Percentiles rank a stretch among this genome's conserved stretches.
phyloP scores from a whole-genome alignment of 1,140 invertebrate species.

The Stegodyphus mimosarum region DNA sequence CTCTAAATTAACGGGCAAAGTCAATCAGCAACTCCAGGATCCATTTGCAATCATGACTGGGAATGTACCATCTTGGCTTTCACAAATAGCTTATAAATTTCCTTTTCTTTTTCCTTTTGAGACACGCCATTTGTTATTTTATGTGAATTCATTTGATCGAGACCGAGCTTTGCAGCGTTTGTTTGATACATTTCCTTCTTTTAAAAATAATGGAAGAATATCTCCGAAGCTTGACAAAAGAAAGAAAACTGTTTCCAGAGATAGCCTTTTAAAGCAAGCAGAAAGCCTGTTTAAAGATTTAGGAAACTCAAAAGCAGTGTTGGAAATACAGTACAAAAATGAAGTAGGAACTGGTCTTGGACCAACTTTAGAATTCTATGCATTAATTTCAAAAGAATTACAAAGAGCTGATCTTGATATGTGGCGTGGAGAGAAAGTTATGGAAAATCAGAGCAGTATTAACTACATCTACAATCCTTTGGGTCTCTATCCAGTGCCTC shows the following conservation, averaged over 20 bases:
- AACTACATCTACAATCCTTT: constrained; percentile 76
- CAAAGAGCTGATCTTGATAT: constrained; percentile 92
- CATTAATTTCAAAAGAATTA: constrained; percentile 93
- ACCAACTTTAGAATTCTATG: constrained; percentile 98
- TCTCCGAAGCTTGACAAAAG: constrained; percentile 91
- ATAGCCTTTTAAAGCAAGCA: constrained; percentile 94
- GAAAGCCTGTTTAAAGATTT: constrained; percentile 95
- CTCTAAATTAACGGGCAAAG: constrained; percentile 91
- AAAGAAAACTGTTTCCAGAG: constrained; percentile 86
- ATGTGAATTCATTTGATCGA: constrained; percentile 95
- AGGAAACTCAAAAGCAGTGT: constrained; percentile 88
- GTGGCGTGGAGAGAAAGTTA: constrained; percentile 80
- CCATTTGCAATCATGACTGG: constrained; percentile 98
- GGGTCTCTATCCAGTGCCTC: constrained; percentile 89
- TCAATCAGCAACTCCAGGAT: constrained; percentile 95
- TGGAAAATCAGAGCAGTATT: constrained; percentile 17
- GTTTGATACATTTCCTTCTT: constrained; percentile 87
- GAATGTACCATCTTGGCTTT: constrained; percentile 94
- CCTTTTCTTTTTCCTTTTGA: constrained; percentile 98
- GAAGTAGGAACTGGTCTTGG: constrained; percentile 98
- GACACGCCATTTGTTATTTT: constrained; percentile 93
- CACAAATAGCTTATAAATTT: constrained; percentile 91
- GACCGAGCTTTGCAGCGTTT: constrained; percentile 93
- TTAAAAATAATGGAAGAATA: constrained; percentile 78
- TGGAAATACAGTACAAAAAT: constrained; percentile 98